Evolutionary conservation across 1,140 invertebrate genomes (phyloP).

Genomic region (Drosophila repletoides): DNA sequence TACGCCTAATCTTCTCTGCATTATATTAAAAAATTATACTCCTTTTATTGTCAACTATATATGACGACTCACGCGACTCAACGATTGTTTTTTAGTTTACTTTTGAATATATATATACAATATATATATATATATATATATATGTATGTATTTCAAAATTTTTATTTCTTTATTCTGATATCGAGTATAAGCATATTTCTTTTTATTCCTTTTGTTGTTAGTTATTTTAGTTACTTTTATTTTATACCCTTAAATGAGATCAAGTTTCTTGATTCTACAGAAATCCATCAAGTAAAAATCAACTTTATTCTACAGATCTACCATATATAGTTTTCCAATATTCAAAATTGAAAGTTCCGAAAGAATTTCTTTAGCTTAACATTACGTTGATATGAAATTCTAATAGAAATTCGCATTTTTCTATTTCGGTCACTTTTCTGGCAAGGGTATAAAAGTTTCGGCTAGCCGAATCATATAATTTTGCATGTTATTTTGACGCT

Average conservation of each 20-base stretch:
- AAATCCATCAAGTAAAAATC: too few relatives aligned
- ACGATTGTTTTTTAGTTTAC: conserved; percentile 28
- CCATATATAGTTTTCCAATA: too few relatives aligned
- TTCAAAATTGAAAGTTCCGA: too few relatives aligned
- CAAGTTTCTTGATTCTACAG: too few relatives aligned
- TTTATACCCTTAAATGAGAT: conserved; percentile 17
- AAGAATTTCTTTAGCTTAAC: too few relatives aligned
- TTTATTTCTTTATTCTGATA: too few relatives aligned
- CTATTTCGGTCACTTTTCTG: too few relatives aligned
- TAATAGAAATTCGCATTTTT: too few relatives aligned
- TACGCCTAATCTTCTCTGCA: conserved; percentile 17
- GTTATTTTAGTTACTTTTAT: neutral
- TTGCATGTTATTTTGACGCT: neutral
- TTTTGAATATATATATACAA: neutral
- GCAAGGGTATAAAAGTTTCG: conserved; percentile 18
- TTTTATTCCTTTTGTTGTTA: neutral
- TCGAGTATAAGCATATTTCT: too few relatives aligned
- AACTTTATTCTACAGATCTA: too few relatives aligned
- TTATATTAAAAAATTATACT: conserved; percentile 53
- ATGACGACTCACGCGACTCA: conserved; percentile 61
- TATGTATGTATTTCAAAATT: neutral
- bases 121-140: neutral
- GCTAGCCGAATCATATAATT: conserved; percentile 5
- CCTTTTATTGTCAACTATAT: conserved; percentile 73
- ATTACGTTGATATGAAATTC: too few relatives aligned